Base-by-base conservation (phyloP, 2,888 invertebrate species). In the Leptinotarsa peninsularis region DNA sequence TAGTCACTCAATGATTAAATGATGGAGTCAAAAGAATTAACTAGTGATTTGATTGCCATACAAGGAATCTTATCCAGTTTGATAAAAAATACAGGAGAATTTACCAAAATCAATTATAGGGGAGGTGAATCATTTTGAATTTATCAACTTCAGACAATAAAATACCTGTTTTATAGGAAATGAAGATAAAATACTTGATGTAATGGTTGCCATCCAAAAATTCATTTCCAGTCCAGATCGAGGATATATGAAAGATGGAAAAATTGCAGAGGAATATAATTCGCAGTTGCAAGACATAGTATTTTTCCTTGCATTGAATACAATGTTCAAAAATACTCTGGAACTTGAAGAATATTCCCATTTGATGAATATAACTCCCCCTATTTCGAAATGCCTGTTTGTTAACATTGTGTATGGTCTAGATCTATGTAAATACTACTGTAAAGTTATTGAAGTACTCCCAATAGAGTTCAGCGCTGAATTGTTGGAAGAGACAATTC, bases 261-360 rank as follows among this genome's bases (percentile, higher is more conserved):
- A 58, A 70, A 70, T 58, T 49, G 14, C 58, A 23, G 66, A 68
- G 43, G 68, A 75, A 27, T 81, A 70, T 68, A 68, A 79, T 18
- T 76, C 82, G 49, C 77, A 85, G 73, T 66, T 87, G 15, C 81
- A 84, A 74, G 81, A 84, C 66, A 78, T 85, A 43, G 76, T 83
- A 0, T 77, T 84, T 4, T 85, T 87, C 69, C 75, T 88, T 13
- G 83, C 86, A 10, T 71, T 88, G 58, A 88, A 88, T 76, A 85
- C 86, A 10, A 81, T 84, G 49, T 86, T 85, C 77, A 81, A 83
- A 66, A 72, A 66, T 69, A 75, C 81, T 17, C 66, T 80, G 10
- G 74, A 82, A 49, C 74, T 83, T n/a, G 82, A 85, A 58, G 84
- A 85, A 71, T 84, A 83, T 79, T 68, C 78, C 4, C 87, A 87